A percentile compares a stretch with the other conserved stretches of the same genome.
Evolutionary conservation across 2,888 invertebrate species (phyloP).

Genomic region (Morinoia aosen): DNA sequence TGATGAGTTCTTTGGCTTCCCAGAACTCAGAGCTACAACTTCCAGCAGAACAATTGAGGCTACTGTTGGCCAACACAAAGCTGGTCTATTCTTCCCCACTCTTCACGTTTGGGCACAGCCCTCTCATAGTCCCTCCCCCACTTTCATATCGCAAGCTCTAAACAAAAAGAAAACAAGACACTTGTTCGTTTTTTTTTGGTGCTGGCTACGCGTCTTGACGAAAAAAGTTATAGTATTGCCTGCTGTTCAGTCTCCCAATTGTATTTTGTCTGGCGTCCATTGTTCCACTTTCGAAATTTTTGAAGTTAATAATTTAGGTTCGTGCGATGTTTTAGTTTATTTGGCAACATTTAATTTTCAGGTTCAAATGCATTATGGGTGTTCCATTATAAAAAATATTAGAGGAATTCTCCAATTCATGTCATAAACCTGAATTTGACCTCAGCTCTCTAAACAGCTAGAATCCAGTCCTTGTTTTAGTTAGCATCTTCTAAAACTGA

Average conservation of each 20-base stretch:
- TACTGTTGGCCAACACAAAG: background rate
- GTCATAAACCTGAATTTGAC: background rate
- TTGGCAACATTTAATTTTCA: background rate
- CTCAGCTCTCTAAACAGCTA: background rate
- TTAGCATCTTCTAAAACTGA: background rate
- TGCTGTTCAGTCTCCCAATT: background rate
- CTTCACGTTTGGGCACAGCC: background rate
- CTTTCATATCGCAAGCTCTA: background rate
- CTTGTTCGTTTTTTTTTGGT: background rate
- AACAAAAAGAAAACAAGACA: background rate
- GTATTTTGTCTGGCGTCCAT: background rate
- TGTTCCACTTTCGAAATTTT: background rate
- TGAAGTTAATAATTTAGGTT: background rate
- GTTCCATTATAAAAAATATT: background rate
- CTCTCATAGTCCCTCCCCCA: background rate
- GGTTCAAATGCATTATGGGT: background rate
- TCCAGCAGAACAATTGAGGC: background rate
- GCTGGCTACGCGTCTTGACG: background rate
- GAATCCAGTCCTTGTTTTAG: background rate
- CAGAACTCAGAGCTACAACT: background rate
- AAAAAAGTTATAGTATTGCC: background rate
- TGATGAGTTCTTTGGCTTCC: constrained; percentile 40
- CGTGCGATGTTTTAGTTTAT: background rate
- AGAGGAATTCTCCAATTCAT: background rate
- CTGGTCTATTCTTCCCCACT: background rate